Evolutionary conservation across 64 coral and sea anemone species (phyloP), one percentile per base, ranked within the genome.

Genomic region (Montipora foliosa): DNA sequence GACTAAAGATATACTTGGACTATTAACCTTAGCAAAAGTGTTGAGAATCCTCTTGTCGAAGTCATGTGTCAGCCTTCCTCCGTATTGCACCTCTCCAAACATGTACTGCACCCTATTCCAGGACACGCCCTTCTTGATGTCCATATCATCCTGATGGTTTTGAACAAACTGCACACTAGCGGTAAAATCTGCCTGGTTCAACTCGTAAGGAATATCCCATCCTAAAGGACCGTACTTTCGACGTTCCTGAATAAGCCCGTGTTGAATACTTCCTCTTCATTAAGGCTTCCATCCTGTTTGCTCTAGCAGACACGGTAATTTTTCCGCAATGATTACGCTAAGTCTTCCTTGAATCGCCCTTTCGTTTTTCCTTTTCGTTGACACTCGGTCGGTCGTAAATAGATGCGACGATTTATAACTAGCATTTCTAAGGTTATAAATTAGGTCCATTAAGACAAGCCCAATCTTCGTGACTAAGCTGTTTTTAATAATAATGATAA

Each of bases 121-220:
- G 4, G 96, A 98, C 8, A 98, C 90, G 8, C 96, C 96, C 68
- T 98, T 98, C 64, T 98, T 98, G 64, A 98, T 95, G 47, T 95
- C 93, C 93, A 95, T 95, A 11, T 95, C 93, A 93, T 98, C 96
- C 15, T 95, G 80, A 70, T 98, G 96, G 83, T 98, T 98, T 60
- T 98, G 97, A 75, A 98, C 94, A 90, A 98, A 98, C 82, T 98
- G 96, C 16, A 98, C 97, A 51, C 97, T 98, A 76, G 91, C 94
- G 70, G 94, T 98, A 66, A 98, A 98, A 72, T 98, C 97, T 29
- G 97, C 97, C 74, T 95, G 91, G 83, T 98, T 98, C 6, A 98
- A 95, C 59, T 95, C 94, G 58, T 95, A 95, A 6, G 97, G 97
- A 44, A 98, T 98, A 55, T 98, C 95, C 97, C 97, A 98, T 3